A percentile compares a stretch with the other conserved stretches of the same genome.
phyloP scores from a whole-genome alignment of 2,888 invertebrate species.

The Scaptomyza flava region DNA sequence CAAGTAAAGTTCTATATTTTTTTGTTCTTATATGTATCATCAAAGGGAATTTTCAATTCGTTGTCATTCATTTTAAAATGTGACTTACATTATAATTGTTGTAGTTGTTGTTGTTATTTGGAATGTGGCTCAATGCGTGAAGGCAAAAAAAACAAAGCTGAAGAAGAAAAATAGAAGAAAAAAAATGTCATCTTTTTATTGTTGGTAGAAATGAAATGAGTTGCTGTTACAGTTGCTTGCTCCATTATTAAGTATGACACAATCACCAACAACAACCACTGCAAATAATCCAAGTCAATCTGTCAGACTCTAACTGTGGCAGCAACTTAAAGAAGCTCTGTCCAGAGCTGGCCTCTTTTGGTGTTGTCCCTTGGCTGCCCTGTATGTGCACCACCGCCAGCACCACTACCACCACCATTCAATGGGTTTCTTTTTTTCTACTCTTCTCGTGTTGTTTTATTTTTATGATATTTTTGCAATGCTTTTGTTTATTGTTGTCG shows the following conservation, averaged over 20 bases:
- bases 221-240: slow-evolving; percentile 57
- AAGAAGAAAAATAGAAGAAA: slow-evolving; percentile 13
- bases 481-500: slow-evolving; percentile 71
- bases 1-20: too few relatives aligned
- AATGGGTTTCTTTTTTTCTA: slow-evolving; percentile 17
- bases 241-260: slow-evolving; percentile 62
- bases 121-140: slow-evolving; percentile 8
- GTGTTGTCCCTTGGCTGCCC: slow-evolving; percentile 4
- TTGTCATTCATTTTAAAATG: not conserved
- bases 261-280: slow-evolving; percentile 27
- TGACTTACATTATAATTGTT: not conserved
- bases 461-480: slow-evolving; percentile 60
- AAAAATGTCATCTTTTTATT: slow-evolving; percentile 60
- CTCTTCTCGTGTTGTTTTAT: slow-evolving; percentile 32
- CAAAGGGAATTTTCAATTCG: not conserved
- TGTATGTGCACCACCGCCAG: slow-evolving; percentile 13
- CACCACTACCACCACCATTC: slow-evolving; percentile 6
- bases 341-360: slow-evolving; percentile 27
- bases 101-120: slow-evolving; percentile 4
- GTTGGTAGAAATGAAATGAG: slow-evolving; percentile 42
- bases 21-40: too few relatives aligned
- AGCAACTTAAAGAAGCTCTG: slow-evolving; percentile 24
- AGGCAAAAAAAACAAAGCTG: slow-evolving; percentile 20
- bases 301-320: slow-evolving; percentile 44
- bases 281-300: slow-evolving; percentile 42